These are phyloP conservation scores for Indri indri DNA, from an alignment of 2,113 vertebrate genomes.

Conservation along the genomic window DNA sequence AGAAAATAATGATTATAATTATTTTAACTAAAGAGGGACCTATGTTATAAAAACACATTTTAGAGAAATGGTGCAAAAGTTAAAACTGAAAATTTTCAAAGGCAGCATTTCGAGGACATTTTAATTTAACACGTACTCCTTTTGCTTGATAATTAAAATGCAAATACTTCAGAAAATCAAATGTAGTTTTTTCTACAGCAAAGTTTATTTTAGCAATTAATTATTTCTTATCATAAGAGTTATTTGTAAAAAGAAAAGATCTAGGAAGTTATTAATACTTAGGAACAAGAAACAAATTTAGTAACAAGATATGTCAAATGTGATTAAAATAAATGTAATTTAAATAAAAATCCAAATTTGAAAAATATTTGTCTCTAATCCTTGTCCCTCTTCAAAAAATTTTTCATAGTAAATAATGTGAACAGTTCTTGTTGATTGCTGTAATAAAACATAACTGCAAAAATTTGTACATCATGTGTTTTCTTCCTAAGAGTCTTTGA, in stretches of 20 bases:
- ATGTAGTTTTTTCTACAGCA: neutral
- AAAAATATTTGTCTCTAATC: neutral
- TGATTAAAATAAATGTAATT: conserved; percentile 4
- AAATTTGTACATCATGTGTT: neutral
- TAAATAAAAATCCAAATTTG: neutral
- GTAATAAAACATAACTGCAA: neutral
- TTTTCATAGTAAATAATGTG: neutral
- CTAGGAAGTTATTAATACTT: neutral
- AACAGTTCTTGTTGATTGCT: neutral
- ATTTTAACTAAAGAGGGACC: neutral
- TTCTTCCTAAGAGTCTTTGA: neutral
- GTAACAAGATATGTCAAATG: neutral
- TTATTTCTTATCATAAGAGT: neutral
- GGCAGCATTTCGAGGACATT: neutral
- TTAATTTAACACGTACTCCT: neutral
- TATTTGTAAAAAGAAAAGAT: neutral
- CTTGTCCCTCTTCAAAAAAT: neutral
- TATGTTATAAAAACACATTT: neutral
- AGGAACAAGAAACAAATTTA: neutral
- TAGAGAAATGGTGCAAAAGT: neutral
- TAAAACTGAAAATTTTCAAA: neutral
- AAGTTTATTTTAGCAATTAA: neutral
- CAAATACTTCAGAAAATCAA: conserved; percentile 18
- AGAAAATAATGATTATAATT: conserved; percentile 27
- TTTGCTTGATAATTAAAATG: neutral